Evolutionary conservation across 2,797 vertebrate species (phyloP), one percentile per base, ranked within the genome.

Genomic region (Fratercula arctica): DNA sequence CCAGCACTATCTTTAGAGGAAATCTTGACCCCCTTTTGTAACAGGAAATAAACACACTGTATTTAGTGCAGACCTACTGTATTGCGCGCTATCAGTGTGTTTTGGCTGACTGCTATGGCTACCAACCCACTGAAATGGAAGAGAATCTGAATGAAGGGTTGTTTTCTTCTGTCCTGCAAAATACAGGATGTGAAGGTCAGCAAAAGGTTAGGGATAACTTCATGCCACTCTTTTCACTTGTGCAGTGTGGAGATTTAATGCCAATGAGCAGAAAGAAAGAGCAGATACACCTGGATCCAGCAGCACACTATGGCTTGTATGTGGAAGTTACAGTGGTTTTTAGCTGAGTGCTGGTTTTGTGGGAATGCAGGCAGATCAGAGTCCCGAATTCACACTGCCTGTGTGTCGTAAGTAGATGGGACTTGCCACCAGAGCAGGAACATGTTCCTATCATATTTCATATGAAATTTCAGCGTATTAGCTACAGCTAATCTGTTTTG

Each of bases 81-180:
- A 39, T 3, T 72, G 7, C 1, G 1, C 37, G 39, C 20, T n/a
- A 25, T 45, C 33, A 26, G 24, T 1, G 1, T 39, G 13, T 85
- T 94, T 88, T 90, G 53, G 15, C 33, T 81, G 85, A 24, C 57
- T 61, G 37, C 66, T 66, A 20, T 13, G 33, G 54, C 70, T 86
- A 29, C 69, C 69, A 73, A 69, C 26, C 12, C 41, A 59, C 20
- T 56, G 84, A 90, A 92, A 70, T 31, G n/a, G 46, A 93, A 94
- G 57, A 50, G n/a, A 69, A 37, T 50, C 6, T 13, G 23, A 67
- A 33, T 28, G 50, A 72, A 78, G 15, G 33, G 28, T 19, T 79
- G 16, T 73, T 81, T 93, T 79, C 39, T 87, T 86, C 68, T 77
- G n/a, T 63, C 16, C 24, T 89, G 54, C 16, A 56, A 81, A 78